Conservation (phyloP, 2,113 vertebrate genomes). For the Chaetops frenatus region DNA sequence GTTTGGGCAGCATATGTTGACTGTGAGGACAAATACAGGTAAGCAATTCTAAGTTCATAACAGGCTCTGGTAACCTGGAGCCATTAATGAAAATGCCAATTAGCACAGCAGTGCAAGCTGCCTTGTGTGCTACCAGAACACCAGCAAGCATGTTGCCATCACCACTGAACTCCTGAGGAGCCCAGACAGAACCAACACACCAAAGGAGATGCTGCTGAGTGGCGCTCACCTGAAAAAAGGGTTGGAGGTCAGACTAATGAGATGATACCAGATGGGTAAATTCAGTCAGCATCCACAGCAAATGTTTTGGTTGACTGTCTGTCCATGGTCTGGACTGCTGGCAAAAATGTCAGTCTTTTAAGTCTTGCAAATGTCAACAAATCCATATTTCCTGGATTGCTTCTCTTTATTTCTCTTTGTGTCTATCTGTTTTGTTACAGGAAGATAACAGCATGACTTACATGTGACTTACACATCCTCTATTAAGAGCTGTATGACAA, state of each 20-base stretch:
- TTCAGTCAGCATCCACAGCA: background rate
- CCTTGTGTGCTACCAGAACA: background rate
- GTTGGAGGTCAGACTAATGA: background rate
- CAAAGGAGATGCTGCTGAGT: background rate
- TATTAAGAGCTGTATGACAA: background rate
- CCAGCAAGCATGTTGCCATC: background rate
- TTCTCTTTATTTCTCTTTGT: background rate
- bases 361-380: background rate
- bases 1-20: background rate
- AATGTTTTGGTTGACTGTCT: background rate
- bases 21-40: background rate
- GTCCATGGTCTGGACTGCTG: background rate
- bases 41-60: background rate
- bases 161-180: background rate
- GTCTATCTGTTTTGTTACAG: background rate
- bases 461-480: background rate
- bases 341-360: background rate
- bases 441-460: background rate
- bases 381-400: background rate
- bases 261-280: background rate
- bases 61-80: background rate
- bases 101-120: no score
- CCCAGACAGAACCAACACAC: fast-evolving
- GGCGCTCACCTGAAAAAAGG: background rate
- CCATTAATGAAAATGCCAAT: no score